Conservation (phyloP, 2,888 invertebrate genomes). For the Stenichneumon culpator region DNA sequence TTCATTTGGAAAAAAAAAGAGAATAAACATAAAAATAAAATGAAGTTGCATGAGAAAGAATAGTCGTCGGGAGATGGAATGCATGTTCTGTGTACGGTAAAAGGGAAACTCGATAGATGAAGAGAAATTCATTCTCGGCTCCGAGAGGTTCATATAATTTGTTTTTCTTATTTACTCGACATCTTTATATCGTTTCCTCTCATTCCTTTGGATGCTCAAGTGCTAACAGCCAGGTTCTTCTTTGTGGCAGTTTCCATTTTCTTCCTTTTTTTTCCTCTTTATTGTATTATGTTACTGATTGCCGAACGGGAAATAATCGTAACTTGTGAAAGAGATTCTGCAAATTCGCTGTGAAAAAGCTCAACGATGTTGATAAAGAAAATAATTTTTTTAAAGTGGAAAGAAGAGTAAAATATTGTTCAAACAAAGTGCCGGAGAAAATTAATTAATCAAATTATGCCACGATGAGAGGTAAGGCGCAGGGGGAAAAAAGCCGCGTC, state of each 20-base stretch:
- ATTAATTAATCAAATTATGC: too few relatives aligned
- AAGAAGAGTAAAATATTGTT: not conserved
- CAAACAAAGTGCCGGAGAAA: not conserved
- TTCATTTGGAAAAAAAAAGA: constrained; percentile 5
- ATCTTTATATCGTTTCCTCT: constrained; percentile 1
- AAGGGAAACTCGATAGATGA: constrained; percentile 39
- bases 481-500: not conserved
- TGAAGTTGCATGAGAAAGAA: not conserved
- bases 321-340: not conserved
- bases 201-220: not conserved
- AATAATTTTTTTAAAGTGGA: not conserved
- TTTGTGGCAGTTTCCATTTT: not conserved
- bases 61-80: constrained; percentile 3
- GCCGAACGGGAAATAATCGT: not conserved
- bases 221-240: not conserved
- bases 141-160: constrained; percentile 27
- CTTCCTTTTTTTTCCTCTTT: not conserved
- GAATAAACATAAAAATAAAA: constrained; percentile 1
- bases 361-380: not conserved
- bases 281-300: not conserved
- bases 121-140: constrained; percentile 43
- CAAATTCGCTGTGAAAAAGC: not conserved
- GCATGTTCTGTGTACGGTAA: constrained; percentile 21
- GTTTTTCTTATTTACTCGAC: constrained; percentile 32
- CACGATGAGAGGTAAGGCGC: too few relatives aligned